Base-by-base conservation (phyloP, 2,888 invertebrate species). In the Amblyteles armatorius region DNA sequence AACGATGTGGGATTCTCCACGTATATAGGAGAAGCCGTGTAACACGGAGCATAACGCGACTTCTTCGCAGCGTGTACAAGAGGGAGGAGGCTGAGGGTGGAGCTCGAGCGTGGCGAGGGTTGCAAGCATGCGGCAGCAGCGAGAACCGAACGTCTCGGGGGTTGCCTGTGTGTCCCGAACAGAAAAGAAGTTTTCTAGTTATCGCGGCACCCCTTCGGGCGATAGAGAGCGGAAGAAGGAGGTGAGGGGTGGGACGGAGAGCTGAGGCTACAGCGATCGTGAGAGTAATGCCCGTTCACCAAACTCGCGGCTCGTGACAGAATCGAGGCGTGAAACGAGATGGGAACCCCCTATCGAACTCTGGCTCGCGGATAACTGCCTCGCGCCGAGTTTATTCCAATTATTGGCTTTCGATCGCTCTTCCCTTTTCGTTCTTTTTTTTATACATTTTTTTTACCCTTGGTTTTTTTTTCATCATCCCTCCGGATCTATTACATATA, bases 251-350 rank as follows among this genome's bases (percentile, higher is more conserved):
- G 44, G 16, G 0, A 44, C 0, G 16, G 44, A 44, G 44, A 44
- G 44, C 44, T 16, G 44, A 44, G 44, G 48, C 16, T 16, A 63
- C 16, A 68, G 68, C 65, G 68, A 82, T 63, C 67, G 85, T 87
- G 88, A 85, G 88, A 90, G 89, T 90, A 79, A 85, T 82, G 83
- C 29, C 77, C 65, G 90, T 88, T 90, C 88, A 88, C 87, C 88
- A 90, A 90, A 91, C 89, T 90, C 90, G 86, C 89, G 88, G 88
- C 90, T 91, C 91, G 92, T 93, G 92, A 93, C 93, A 93, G 93
- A 93, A 93, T 92, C 90, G 93, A 94, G 93, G 93, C 93, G 93
- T 94, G 93, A 94, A 94, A 94, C 93, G 93, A 94, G 94, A 93
- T 94, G 90, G 84, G 86, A 81, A 83, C 85, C 84, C 73, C 77